phyloP scores from a whole-genome alignment of 2,113 vertebrate species.

The Hypanus sabinus region DNA sequence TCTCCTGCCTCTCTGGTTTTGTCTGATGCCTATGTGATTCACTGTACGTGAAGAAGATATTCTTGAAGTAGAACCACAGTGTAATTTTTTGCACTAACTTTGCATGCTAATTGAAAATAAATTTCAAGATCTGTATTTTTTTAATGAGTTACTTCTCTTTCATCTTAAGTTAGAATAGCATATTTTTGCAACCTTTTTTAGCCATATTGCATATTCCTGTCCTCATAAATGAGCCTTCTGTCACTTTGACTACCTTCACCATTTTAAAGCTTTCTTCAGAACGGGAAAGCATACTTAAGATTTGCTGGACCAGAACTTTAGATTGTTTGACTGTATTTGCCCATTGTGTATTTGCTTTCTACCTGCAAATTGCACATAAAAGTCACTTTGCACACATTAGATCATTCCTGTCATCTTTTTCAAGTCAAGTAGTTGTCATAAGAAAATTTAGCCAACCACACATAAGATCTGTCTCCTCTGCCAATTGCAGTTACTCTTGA shows the following conservation, averaged over 20 bases:
- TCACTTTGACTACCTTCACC: neutral
- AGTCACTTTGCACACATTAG: no score
- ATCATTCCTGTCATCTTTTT: no score
- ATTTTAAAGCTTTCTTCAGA: neutral
- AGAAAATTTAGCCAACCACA: no score
- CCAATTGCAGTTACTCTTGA: no score
- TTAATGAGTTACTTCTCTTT: neutral
- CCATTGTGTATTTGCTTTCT: no score
- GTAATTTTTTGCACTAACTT: neutral
- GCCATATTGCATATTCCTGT: neutral
- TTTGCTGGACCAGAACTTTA: neutral
- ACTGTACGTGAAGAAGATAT: neutral
- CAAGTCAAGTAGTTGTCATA: no score
- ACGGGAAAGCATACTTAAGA: neutral
- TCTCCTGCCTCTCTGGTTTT: neutral
- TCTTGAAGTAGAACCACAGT: neutral
- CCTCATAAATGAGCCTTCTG: neutral
- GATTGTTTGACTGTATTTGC: neutral
- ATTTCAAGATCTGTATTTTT: neutral
- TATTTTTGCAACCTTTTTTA: neutral
- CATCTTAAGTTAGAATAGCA: neutral
- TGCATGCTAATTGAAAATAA: neutral
- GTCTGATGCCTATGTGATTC: neutral
- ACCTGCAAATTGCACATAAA: no score
- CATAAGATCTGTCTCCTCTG: no score